These are phyloP conservation scores for Glyptemys insculpta DNA, from an alignment of 2,797 vertebrate genomes.

Conservation along the genomic window DNA sequence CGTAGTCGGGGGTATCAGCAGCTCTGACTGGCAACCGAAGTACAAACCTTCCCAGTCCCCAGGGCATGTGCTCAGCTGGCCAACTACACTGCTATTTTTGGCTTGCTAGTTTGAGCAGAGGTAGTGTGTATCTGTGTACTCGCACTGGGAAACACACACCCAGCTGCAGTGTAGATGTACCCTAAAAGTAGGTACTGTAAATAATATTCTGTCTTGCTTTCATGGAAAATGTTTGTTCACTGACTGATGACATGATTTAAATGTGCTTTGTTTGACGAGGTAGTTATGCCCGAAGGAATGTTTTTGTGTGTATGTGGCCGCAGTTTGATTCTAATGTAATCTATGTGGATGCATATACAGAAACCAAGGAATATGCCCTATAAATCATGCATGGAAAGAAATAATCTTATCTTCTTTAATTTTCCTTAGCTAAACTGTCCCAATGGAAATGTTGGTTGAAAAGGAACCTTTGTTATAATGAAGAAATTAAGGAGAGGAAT, in stretches of 20 bases:
- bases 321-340: background rate
- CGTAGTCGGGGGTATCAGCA: background rate
- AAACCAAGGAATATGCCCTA: background rate
- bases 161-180: background rate
- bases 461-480: background rate
- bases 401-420: background rate
- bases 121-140: background rate
- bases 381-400: background rate
- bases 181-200: background rate
- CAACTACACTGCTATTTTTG: background rate
- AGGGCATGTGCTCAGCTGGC: background rate
- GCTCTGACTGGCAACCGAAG: no score
- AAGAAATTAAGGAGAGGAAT: background rate
- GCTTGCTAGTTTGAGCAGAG: no score
- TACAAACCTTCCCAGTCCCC: background rate
- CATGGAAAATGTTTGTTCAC: background rate
- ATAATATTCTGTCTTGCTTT: background rate
- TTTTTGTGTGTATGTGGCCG: background rate
- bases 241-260: background rate
- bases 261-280: background rate
- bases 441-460: background rate
- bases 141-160: background rate
- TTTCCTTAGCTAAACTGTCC: rapidly evolving
- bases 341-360: background rate
- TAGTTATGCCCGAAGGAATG: background rate